phyloP scores from a whole-genome alignment of 2,888 invertebrate species.

The Therioaphis trifolii region DNA sequence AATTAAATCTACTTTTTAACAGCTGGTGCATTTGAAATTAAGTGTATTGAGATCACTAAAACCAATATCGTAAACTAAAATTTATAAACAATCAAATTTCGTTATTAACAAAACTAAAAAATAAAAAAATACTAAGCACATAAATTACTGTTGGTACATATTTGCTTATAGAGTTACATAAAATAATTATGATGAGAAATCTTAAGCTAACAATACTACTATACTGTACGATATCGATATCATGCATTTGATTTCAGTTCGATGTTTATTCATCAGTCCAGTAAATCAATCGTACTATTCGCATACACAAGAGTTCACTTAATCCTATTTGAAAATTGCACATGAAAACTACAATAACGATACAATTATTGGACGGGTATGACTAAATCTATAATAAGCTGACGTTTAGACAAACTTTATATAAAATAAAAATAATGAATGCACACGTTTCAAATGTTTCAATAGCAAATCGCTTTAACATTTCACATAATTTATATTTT shows the following conservation, averaged over 20 bases:
- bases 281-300: background rate
- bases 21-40: background rate
- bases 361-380: background rate
- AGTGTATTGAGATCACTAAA: constrained; percentile 53
- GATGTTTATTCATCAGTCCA: constrained; percentile 24
- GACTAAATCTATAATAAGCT: background rate
- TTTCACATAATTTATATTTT: background rate
- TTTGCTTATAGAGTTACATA: background rate
- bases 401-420: background rate
- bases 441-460: no score
- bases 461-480: background rate
- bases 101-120: background rate
- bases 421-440: background rate
- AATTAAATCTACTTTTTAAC: background rate
- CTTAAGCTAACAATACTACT: background rate
- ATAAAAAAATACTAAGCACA: background rate
- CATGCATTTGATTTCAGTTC: constrained; percentile 33
- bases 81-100: background rate
- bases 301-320: background rate
- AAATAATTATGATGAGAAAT: background rate
- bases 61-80: constrained; percentile 1
- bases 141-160: background rate
- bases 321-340: no score
- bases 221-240: no score
- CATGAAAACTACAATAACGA: background rate